Percentiles rank a stretch among this genome's conserved stretches.
These are phyloP conservation scores for Parnassius glacialis DNA, from an alignment of 2,888 invertebrate species.

Conservation along the genomic window DNA sequence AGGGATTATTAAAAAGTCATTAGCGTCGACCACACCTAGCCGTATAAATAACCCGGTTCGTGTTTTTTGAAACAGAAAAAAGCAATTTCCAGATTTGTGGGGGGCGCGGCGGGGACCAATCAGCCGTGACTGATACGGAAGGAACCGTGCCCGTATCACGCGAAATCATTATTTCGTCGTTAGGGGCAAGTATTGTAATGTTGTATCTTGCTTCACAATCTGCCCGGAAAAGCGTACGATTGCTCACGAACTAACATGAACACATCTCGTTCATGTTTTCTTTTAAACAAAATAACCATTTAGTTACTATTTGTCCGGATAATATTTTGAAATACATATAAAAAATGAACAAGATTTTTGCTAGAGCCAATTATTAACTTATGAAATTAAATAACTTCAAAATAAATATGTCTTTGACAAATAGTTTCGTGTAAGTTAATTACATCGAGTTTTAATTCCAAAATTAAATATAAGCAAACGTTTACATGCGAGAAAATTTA, in stretches of 20 bases:
- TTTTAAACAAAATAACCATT: no score
- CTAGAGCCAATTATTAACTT: no score
- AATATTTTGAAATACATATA: no score
- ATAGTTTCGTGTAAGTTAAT: no score
- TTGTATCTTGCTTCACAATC: constrained; percentile 38
- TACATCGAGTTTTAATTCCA: no score
- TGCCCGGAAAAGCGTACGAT: constrained; percentile 34
- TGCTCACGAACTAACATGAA: background rate
- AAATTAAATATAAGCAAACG: no score
- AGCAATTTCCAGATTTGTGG: constrained; percentile 73
- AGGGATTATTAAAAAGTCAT: constrained; percentile 79
- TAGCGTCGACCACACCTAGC: constrained; percentile 72
- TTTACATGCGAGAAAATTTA: no score
- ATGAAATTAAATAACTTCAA: no score
- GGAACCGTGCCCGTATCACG: constrained; percentile 68
- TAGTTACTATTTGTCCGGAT: no score
- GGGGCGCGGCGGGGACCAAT: constrained; percentile 59
- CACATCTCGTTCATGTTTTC: no score
- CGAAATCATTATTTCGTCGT: constrained; percentile 79
- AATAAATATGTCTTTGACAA: no score
- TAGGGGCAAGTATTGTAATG: constrained; percentile 64
- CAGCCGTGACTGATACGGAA: constrained; percentile 77
- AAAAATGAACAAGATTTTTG: no score
- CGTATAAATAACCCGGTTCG: constrained; percentile 59
- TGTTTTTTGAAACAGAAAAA: constrained; percentile 65